Percentiles rank a stretch among this genome's conserved stretches.
phyloP scores from a whole-genome alignment of 2,113 vertebrate genomes.

The Oncorhynchus nerka region DNA sequence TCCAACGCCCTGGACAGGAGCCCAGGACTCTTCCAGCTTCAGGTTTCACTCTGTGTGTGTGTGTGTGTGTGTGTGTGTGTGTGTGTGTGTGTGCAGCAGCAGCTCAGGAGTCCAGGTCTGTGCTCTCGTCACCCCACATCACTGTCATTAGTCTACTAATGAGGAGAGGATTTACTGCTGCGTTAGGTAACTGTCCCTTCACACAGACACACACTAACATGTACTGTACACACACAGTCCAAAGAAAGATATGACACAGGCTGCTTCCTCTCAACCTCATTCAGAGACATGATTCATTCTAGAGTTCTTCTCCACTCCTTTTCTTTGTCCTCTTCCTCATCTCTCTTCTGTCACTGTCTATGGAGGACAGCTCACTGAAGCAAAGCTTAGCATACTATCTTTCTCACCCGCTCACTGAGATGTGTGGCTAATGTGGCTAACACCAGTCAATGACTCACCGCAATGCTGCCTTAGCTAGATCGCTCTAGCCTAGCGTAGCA shows the following conservation, averaged over 20 bases:
- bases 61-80: constrained; percentile 30
- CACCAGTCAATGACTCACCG: constrained; percentile 28
- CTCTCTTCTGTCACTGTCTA: not conserved
- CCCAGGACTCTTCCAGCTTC: constrained; percentile 1
- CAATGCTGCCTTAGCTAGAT: not conserved
- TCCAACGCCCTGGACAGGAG: not conserved
- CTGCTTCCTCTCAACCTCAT: constrained; percentile 39
- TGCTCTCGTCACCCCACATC: constrained; percentile 83
- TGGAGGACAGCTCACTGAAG: not conserved
- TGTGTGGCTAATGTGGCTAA: constrained; percentile 30
- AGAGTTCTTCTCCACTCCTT: constrained; percentile 14
- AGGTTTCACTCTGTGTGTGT: not conserved
- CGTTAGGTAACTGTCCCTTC: constrained; percentile 92
- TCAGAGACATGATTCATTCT: not conserved
- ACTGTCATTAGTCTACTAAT: constrained; percentile 87
- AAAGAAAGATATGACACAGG: constrained; percentile 51
- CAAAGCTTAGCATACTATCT: not conserved
- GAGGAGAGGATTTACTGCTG: constrained; percentile 85
- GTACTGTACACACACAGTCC: constrained; percentile 4
- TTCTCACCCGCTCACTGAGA: not conserved
- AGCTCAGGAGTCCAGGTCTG: constrained; percentile 41
- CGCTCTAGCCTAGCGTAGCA: not conserved
- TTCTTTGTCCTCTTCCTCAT: not conserved
- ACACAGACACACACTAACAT: constrained; percentile 24
- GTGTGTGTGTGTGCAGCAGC: not conserved